phyloP scores from a whole-genome alignment of 1,140 invertebrate genomes.

The Chironomus tepperi region DNA sequence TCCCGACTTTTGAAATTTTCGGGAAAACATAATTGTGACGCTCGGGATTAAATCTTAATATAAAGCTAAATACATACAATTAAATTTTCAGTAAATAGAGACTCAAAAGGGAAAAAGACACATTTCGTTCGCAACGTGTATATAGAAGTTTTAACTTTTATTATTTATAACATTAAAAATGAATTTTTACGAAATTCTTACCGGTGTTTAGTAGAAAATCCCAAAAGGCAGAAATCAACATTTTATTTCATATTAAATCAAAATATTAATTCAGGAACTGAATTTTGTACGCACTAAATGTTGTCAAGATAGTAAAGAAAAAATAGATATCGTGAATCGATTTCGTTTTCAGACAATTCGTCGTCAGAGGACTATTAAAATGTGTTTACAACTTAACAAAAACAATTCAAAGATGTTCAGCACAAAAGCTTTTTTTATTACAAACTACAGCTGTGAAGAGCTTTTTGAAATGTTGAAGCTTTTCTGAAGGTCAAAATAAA shows the following conservation, averaged over 20 bases:
- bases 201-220: too few species aligned
- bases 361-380: background rate
- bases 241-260: background rate
- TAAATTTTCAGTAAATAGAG: too few species aligned
- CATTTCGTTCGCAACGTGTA: too few species aligned
- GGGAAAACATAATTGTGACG: too few species aligned
- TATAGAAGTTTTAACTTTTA: too few species aligned
- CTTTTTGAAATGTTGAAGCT: background rate
- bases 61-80: too few species aligned
- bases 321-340: background rate
- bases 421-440: background rate
- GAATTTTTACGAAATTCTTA: background rate
- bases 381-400: background rate
- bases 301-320: too few species aligned
- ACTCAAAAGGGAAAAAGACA: too few species aligned
- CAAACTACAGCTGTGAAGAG: background rate
- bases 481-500: background rate
- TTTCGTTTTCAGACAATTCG: background rate
- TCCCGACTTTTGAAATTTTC: too few species aligned
- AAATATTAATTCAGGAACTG: background rate
- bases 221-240: background rate
- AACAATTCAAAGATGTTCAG: background rate
- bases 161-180: background rate
- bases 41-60: too few species aligned
- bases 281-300: background rate